phyloP scores from a whole-genome alignment of 23 tunicate genomes.

The Phallusia fumigata region DNA sequence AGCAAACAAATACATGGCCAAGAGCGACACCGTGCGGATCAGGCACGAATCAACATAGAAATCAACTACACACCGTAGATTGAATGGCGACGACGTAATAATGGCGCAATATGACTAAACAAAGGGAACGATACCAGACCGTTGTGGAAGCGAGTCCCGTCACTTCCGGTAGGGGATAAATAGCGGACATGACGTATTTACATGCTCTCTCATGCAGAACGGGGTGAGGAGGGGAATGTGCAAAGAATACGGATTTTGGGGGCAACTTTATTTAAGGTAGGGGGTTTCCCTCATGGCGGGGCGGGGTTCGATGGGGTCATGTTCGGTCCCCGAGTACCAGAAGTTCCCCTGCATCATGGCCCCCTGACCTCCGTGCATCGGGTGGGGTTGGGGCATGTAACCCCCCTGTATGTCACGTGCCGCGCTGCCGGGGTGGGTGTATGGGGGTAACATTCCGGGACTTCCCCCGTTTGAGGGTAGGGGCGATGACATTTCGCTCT shows the following conservation, averaged over 20 bases:
- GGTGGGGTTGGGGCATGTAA: conserved; percentile 29
- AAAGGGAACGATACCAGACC: conserved; percentile 41
- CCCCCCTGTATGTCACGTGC: conserved; percentile 20
- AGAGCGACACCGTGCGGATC: not conserved
- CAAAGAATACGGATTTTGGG: not conserved
- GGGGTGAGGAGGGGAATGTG: not conserved
- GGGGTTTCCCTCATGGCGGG: not conserved
- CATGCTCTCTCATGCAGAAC: conserved; percentile 11
- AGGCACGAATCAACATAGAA: conserved; percentile 1
- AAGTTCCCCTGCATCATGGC: conserved; percentile 54
- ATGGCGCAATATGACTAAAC: conserved; percentile 10
- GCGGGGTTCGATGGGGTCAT: conserved; percentile 25
- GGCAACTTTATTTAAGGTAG: not conserved
- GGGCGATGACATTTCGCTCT: conserved; percentile 87
- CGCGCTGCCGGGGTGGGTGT: conserved; percentile 41
- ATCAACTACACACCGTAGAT: conserved; percentile 9
- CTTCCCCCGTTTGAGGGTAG: conserved; percentile 48
- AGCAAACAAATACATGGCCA: not conserved
- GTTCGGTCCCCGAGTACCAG: conserved; percentile 79
- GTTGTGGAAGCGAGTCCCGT: conserved; percentile 25
- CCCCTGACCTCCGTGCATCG: conserved; percentile 41
- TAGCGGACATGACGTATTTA: conserved; percentile 7
- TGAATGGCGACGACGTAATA: conserved; percentile 6
- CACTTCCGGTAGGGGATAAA: conserved; percentile 12
- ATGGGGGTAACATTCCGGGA: conserved; percentile 48